Evolutionary conservation across 2,113 vertebrate genomes (phyloP).

Genomic region (Petroica traversi): DNA sequence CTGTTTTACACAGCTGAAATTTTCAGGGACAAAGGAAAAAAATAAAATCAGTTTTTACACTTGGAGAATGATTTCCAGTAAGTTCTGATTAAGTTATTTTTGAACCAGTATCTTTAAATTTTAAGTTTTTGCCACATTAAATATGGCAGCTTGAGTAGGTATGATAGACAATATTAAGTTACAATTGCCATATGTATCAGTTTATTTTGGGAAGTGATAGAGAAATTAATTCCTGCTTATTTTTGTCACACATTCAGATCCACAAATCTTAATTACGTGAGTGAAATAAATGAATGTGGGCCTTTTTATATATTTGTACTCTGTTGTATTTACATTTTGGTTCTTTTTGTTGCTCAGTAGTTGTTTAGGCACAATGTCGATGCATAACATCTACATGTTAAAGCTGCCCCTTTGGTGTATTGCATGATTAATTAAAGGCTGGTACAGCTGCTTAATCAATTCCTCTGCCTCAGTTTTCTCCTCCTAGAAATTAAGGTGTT

Average conservation of each 20-base stretch:
- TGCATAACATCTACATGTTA: background rate
- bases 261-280: background rate
- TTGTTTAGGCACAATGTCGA: background rate
- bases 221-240: background rate
- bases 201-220: background rate
- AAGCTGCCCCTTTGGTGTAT: background rate
- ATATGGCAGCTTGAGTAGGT: background rate
- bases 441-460: background rate
- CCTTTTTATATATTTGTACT: background rate
- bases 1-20: background rate
- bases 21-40: background rate
- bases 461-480: background rate
- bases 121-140: background rate
- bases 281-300: background rate
- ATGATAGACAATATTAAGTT: background rate
- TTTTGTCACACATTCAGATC: background rate
- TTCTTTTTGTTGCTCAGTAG: background rate
- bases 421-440: background rate
- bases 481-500: background rate
- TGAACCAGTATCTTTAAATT: background rate
- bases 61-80: background rate
- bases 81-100: background rate
- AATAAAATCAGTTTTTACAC: background rate
- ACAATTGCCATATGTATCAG: background rate
- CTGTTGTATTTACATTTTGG: background rate